Conservation (phyloP, 2,113 vertebrate species). For the Peromyscus polionotus region DNA sequence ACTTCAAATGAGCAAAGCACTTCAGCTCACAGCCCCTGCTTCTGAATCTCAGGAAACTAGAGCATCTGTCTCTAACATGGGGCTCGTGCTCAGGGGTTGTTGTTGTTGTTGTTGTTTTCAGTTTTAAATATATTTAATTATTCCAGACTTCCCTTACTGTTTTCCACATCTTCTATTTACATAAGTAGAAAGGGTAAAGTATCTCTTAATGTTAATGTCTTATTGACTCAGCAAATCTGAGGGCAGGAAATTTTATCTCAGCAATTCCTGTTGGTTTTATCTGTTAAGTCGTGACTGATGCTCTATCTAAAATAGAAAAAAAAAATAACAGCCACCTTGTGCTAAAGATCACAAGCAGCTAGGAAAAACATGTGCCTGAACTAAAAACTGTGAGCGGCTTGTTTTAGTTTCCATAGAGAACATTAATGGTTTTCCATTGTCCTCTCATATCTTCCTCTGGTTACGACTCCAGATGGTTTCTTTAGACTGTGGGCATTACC, state of each 20-base stretch:
- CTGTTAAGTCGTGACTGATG: background rate
- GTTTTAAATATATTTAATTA: slow-evolving; percentile 39
- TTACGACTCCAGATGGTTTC: background rate
- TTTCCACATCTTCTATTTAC: slow-evolving; percentile 21
- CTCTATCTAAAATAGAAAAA: background rate
- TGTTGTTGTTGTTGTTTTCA: background rate
- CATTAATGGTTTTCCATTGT: background rate
- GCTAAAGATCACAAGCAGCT: background rate
- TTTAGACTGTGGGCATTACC: background rate
- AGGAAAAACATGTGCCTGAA: background rate
- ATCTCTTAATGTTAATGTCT: slow-evolving; percentile 14
- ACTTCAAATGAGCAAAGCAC: slow-evolving; percentile 60
- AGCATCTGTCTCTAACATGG: background rate
- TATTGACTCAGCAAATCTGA: slow-evolving; percentile 43
- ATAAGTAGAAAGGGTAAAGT: background rate
- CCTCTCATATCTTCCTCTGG: background rate
- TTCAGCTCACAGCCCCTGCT: background rate
- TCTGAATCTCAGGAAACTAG: slow-evolving; percentile 28
- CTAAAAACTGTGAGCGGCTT: background rate
- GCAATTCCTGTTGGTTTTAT: background rate
- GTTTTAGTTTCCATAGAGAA: background rate
- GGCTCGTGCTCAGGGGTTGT: background rate
- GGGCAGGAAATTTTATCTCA: slow-evolving; percentile 24
- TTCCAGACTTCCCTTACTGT: slow-evolving; percentile 40
- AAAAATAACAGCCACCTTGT: background rate